phyloP scores from a whole-genome alignment of 2,797 vertebrate genomes.

The Ataeniobius toweri region DNA sequence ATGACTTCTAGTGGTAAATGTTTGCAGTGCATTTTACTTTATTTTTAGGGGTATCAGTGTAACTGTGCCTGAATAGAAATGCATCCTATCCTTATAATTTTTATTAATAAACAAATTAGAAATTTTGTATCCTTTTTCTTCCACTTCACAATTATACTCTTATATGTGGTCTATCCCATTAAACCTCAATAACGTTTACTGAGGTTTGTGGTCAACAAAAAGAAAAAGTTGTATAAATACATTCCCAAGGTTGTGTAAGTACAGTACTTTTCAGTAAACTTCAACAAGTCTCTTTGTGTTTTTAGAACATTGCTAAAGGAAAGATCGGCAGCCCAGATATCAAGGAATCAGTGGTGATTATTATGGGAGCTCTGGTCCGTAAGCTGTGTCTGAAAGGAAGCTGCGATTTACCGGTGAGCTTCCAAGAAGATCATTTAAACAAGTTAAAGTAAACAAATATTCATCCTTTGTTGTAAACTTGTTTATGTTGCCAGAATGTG shows the following conservation, averaged over 20 bases:
- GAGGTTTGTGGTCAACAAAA: background rate
- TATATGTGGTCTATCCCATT: background rate
- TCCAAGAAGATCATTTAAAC: background rate
- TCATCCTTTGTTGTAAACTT: background rate
- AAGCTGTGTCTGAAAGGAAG: constrained; percentile 89
- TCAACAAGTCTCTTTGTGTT: constrained; percentile 7
- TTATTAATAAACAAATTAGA: background rate
- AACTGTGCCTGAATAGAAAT: too few relatives aligned
- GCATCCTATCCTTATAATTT: too few relatives aligned
- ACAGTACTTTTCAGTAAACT: background rate
- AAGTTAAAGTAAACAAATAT: background rate
- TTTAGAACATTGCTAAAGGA: constrained; percentile 86
- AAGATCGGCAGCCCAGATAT: constrained; percentile 89
- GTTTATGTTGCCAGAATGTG: background rate
- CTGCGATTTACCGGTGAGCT: constrained; percentile 89
- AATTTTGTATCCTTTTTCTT: background rate
- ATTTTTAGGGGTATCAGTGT: background rate
- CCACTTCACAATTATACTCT: background rate
- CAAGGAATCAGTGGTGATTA: constrained; percentile 91
- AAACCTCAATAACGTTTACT: background rate
- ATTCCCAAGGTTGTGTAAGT: background rate
- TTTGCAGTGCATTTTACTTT: background rate
- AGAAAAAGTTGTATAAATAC: background rate
- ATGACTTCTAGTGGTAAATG: background rate
- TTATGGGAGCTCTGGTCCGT: constrained; percentile 89